phyloP scores from a whole-genome alignment of 2,797 vertebrate species.

The Sciaenops ocellatus region DNA sequence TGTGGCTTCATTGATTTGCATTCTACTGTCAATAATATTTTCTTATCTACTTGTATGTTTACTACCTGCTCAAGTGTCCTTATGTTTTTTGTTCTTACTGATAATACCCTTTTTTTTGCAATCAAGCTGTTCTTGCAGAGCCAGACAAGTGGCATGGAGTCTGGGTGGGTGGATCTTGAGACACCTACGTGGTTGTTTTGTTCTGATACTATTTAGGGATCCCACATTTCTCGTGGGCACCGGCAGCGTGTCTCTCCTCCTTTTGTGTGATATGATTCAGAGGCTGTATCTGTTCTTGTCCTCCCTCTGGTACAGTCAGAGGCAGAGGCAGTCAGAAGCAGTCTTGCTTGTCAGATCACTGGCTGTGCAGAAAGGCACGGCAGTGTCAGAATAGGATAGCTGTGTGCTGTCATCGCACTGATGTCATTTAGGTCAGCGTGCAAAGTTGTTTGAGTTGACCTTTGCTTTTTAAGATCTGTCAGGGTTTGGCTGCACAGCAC shows the following conservation, averaged over 20 bases:
- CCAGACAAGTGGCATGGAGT: conserved; percentile 67
- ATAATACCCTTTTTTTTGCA: conserved; percentile 43
- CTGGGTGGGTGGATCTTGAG: conserved; percentile 75
- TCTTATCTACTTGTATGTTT: conserved; percentile 18
- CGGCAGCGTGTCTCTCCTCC: conserved; percentile 76
- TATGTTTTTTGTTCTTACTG: conserved; percentile 32
- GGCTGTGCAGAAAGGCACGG: conserved; percentile 69
- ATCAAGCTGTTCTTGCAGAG: conserved; percentile 55
- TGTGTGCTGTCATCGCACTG: conserved; percentile 70
- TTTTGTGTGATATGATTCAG: conserved; percentile 83
- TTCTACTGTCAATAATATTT: background rate
- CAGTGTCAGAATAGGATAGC: conserved; percentile 72
- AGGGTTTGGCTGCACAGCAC: conserved; percentile 50
- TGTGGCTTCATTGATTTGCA: conserved; percentile 14
- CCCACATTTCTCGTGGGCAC: conserved; percentile 83
- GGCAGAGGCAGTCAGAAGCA: conserved; percentile 67
- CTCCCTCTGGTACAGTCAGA: conserved; percentile 78
- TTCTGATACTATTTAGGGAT: conserved; percentile 82
- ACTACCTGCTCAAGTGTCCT: conserved; percentile 20
- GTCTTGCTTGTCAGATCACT: conserved; percentile 75
- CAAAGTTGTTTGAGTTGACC: conserved; percentile 74
- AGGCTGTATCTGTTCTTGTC: conserved; percentile 79
- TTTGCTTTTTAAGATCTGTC: conserved; percentile 73
- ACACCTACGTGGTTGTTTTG: conserved; percentile 79
- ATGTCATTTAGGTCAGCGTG: conserved; percentile 80